Evolutionary conservation across 2,888 invertebrate genomes (phyloP), one percentile per base, ranked within the genome.

Genomic region (Listrodromus nycthemerus): DNA sequence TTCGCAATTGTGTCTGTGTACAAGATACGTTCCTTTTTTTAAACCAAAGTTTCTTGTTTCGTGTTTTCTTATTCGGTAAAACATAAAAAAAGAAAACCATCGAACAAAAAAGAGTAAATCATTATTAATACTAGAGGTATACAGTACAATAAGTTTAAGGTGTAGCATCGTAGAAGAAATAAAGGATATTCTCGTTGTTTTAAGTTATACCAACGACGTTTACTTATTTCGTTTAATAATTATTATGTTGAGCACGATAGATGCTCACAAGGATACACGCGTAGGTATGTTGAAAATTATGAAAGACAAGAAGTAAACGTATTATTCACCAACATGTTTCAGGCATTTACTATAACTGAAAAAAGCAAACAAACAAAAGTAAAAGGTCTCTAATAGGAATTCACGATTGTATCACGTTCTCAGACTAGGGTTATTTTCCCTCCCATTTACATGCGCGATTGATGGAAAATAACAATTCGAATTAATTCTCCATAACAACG

Each of bases 111-210:
- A 58, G 52, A 24, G 45, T 19, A 50, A 69, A 63, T 48, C 70
- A 45, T 52, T 27, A 13, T 48, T 74, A 74, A 78, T 81, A 78
- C 55, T 74, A 77, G 48, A 74, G 52, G 37, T 61, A 61, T 45
- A 52, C 69, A 77, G 45, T 65, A 80, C 67, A 78, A 55, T 84
- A 74, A 78, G 55, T 80, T 83, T 65, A 48, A 69, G 77, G 45
- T 80, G 81, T 81, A 81, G 19, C 41, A 69, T 81, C 63, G 69
- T 76, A 52, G 63, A 74, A 66, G 50, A 80, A 83, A 80, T 80
- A 83, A 83, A 79, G 70, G n/a, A 76, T 81, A 81, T 69, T 77
- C 69, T 81, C 78, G 74, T 84, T 81, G 73, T 81, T 79, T 78
- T 45, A 70, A 78, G 67, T 80, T 61, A 77, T 55, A 55, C 21